Conservation (phyloP, 2,113 vertebrate genomes). For the Cyprinodon tularosa region DNA sequence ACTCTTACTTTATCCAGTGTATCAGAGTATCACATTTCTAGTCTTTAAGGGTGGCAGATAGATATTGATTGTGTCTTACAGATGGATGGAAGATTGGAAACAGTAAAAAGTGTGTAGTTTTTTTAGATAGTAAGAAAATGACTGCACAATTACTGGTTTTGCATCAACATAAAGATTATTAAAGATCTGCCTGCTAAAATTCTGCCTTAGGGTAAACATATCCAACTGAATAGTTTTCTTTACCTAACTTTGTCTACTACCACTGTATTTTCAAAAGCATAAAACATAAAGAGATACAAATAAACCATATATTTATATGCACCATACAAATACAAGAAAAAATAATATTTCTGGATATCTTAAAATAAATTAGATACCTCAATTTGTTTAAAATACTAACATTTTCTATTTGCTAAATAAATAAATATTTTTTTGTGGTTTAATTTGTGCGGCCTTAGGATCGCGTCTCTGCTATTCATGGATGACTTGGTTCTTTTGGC, state of each 20-base stretch:
- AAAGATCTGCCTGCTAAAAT: neutral
- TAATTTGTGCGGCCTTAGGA: too few relatives aligned
- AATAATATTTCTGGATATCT: too few relatives aligned
- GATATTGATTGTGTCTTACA: slow-evolving; percentile 50
- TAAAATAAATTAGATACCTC: too few relatives aligned
- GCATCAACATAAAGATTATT: neutral
- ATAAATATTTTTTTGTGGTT: too few relatives aligned
- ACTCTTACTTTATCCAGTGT: slow-evolving; percentile 53
- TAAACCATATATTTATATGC: neutral
- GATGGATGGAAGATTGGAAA: neutral
- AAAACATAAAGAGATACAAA: neutral
- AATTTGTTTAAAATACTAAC: too few relatives aligned
- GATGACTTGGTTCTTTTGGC: too few relatives aligned
- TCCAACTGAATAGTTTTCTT: neutral
- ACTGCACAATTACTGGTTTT: neutral
- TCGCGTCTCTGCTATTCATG: too few relatives aligned
- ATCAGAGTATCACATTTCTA: slow-evolving; percentile 21
- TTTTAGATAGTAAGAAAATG: too few relatives aligned
- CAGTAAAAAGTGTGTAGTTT: neutral
- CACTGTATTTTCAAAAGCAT: neutral
- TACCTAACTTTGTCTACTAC: neutral
- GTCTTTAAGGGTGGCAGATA: slow-evolving; percentile 1
- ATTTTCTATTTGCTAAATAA: neutral
- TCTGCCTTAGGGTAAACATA: too few relatives aligned
- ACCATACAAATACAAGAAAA: too few relatives aligned